Conservation (phyloP, 1,140 invertebrate species). For the Acromyrmex charruanus region DNA sequence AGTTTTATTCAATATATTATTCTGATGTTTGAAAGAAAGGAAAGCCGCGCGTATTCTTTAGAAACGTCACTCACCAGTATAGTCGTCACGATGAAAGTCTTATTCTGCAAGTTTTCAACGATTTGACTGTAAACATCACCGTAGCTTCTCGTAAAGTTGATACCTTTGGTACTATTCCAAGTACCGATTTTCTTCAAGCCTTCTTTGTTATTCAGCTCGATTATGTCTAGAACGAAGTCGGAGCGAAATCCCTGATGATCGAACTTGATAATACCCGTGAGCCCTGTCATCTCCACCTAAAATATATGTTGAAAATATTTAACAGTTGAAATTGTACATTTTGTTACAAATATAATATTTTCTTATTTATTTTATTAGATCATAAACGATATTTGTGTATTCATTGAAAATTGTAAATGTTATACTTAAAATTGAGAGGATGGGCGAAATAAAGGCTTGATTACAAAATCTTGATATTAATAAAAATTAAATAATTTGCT, state of each 20-base stretch:
- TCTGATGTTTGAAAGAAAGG: not conserved
- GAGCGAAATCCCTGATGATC: slow-evolving; percentile 97
- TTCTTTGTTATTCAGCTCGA: slow-evolving; percentile 93
- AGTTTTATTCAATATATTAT: slow-evolving; percentile 15
- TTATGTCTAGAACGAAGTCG: slow-evolving; percentile 96
- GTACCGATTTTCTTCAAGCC: slow-evolving; percentile 94
- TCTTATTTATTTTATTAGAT: not conserved
- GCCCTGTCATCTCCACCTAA: slow-evolving; percentile 95
- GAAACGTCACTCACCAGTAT: slow-evolving; percentile 92
- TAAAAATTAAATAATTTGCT: too few species aligned
- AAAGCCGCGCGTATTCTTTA: not conserved
- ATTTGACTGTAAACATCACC: slow-evolving; percentile 94
- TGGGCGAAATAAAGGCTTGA: too few species aligned
- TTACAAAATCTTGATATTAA: too few species aligned
- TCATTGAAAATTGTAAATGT: not conserved
- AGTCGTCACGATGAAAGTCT: slow-evolving; percentile 96
- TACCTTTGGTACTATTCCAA: slow-evolving; percentile 95
- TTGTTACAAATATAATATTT: not conserved
- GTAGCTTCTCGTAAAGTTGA: slow-evolving; percentile 96
- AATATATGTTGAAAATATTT: slow-evolving; percentile 38
- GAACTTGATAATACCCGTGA: slow-evolving; percentile 97
- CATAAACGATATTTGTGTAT: slow-evolving; percentile 1
- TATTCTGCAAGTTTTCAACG: slow-evolving; percentile 95
- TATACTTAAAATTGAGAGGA: not conserved
- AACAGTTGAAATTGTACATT: not conserved